These are phyloP conservation scores for Eupsilia transversa DNA, from an alignment of 2,888 invertebrate species.

Conservation along the genomic window DNA sequence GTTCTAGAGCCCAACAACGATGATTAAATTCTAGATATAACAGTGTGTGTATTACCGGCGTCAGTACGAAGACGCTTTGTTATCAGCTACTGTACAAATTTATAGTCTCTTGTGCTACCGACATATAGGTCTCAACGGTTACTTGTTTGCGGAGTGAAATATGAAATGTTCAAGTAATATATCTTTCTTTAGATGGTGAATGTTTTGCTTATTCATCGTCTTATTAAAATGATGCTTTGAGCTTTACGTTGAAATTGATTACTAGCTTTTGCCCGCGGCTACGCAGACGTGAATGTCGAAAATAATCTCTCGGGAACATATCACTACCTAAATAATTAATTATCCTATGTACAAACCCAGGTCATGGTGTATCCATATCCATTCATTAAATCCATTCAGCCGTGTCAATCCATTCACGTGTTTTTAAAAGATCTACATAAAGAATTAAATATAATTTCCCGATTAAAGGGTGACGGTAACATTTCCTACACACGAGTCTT, in stretches of 20 bases:
- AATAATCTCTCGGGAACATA: no score
- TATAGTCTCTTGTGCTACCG: conserved; percentile 23
- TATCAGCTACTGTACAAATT: conserved; percentile 49
- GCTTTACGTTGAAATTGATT: no score
- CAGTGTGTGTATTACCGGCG: conserved; percentile 31
- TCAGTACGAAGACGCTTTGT: conserved; percentile 47
- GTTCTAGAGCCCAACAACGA: conserved; percentile 21
- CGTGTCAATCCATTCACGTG: no score
- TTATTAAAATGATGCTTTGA: neutral
- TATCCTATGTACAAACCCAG: no score
- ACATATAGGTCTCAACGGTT: conserved; percentile 11
- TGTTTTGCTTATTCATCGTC: conserved; percentile 2
- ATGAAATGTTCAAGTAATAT: conserved; percentile 26
- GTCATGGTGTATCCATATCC: no score
- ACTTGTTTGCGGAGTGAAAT: conserved; percentile 16
- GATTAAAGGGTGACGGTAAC: neutral
- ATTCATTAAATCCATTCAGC: no score
- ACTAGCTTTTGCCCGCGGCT: no score
- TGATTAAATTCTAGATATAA: conserved; percentile 26
- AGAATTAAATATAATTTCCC: no score
- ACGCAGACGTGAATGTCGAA: no score
- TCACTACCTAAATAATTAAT: no score
- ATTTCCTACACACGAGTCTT: neutral
- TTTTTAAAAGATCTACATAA: no score
- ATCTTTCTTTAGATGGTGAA: conserved; percentile 36